These are phyloP conservation scores for Aleiodes leptofemur DNA, from an alignment of 2,888 invertebrate species.

Conservation along the genomic window DNA sequence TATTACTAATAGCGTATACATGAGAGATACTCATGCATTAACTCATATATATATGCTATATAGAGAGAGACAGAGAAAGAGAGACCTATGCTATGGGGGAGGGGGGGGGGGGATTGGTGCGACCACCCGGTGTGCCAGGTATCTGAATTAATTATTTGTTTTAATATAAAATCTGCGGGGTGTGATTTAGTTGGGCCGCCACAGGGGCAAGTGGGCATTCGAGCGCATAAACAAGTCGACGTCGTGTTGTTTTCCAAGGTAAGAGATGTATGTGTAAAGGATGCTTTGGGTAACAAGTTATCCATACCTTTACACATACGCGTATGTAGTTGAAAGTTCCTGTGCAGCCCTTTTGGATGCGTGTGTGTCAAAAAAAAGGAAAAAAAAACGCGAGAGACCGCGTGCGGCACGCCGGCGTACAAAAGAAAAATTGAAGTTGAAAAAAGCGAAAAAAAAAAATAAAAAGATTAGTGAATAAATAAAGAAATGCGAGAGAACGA, in stretches of 20 bases:
- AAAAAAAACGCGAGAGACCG: constrained; percentile 10
- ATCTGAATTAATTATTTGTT: constrained; percentile 75
- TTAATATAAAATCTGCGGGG: constrained; percentile 74
- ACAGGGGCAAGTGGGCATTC: constrained; percentile 64
- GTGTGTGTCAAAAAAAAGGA: constrained; percentile 18
- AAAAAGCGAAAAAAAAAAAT: background rate
- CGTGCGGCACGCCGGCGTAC: constrained; percentile 25
- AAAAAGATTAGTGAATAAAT: background rate
- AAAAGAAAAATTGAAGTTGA: constrained; percentile 27
- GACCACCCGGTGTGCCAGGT: constrained; percentile 72
- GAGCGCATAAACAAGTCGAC: constrained; percentile 72
- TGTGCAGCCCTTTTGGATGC: constrained; percentile 23
- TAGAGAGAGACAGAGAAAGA: constrained; percentile 40
- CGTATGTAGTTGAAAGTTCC: constrained; percentile 20
- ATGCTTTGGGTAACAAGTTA: constrained; percentile 61
- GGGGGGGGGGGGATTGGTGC: constrained; percentile 37
- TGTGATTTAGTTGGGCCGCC: constrained; percentile 73
- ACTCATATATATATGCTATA: constrained; percentile 41
- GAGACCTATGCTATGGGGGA: constrained; percentile 47
- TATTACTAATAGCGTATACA: constrained; percentile 37
- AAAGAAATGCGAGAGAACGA: constrained; percentile 18
- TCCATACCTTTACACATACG: constrained; percentile 42
- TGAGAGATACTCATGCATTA: constrained; percentile 39
- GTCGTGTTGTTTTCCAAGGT: constrained; percentile 62
- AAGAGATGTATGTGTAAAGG: constrained; percentile 57